Conservation (phyloP, 30 jellyfish, hydroid and myxozoan species). For the Hydra vulgaris region DNA sequence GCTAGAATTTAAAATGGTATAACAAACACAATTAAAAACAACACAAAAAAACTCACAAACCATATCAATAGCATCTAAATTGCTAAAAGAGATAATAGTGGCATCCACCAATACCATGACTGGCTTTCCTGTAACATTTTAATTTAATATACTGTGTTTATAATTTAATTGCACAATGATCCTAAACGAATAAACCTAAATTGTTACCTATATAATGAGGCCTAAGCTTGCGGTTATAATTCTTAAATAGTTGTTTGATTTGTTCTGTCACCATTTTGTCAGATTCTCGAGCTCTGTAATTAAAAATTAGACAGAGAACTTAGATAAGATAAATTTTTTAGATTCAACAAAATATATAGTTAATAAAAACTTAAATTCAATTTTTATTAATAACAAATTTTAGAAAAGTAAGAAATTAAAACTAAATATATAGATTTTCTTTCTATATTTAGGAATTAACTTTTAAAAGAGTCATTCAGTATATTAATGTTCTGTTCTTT, state of each 20-base stretch:
- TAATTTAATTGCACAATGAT: neutral
- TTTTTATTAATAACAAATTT: too few species aligned
- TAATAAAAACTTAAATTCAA: too few species aligned
- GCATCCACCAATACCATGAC: constrained; percentile 15
- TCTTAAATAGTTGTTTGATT: neutral
- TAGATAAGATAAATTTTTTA: too few species aligned
- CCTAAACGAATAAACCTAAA: neutral
- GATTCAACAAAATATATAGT: too few species aligned
- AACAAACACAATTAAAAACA: too few species aligned
- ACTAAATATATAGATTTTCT: too few species aligned
- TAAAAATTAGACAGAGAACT: too few species aligned
- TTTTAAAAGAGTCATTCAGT: too few species aligned
- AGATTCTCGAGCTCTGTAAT: constrained; percentile 3
- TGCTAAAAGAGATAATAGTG: constrained; percentile 36
- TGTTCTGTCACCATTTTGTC: constrained; percentile 8
- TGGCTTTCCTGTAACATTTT: neutral
- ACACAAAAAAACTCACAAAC: constrained; percentile 35
- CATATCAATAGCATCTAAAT: constrained; percentile 67
- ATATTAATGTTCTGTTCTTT: too few species aligned
- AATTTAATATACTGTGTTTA: neutral
- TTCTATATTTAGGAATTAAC: too few species aligned
- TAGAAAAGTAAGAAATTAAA: too few species aligned
- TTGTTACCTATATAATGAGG: constrained; percentile 27
- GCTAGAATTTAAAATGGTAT: too few species aligned
- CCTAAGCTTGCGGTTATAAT: constrained; percentile 21